Percentiles rank a stretch among this genome's conserved stretches.
These are phyloP conservation scores for Pristionchus mayeri DNA, from an alignment of 2,888 invertebrate genomes.

Conservation along the genomic window DNA sequence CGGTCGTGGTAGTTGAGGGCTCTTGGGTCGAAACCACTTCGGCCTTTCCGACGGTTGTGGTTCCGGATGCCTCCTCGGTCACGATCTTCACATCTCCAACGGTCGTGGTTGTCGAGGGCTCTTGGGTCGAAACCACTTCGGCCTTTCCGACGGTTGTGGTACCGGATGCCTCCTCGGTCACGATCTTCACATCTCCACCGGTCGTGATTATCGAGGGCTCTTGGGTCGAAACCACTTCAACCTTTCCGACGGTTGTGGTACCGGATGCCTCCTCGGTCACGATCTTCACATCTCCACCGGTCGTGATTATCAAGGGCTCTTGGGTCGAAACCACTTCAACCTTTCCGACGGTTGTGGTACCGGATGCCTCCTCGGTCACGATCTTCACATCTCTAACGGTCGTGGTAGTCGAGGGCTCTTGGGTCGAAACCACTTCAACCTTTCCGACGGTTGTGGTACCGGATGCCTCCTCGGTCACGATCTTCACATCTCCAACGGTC, in stretches of 20 bases:
- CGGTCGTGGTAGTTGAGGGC: slow-evolving; percentile 18
- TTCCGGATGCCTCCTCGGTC: not conserved
- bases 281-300: not conserved
- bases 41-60: not conserved
- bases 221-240: not conserved
- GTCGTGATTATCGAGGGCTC: slow-evolving; percentile 1
- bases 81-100: not conserved
- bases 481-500: not conserved
- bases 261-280: not conserved
- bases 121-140: not conserved
- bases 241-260: not conserved
- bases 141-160: not conserved
- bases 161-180: not conserved
- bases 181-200: not conserved
- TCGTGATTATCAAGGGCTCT: not conserved
- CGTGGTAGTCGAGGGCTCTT: slow-evolving; percentile 4
- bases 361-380: not conserved
- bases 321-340: no score
- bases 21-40: not conserved
- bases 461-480: not conserved
- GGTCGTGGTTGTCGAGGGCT: not conserved
- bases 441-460: not conserved
- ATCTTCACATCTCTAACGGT: not conserved
- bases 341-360: no score
- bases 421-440: not conserved